Evolutionary conservation across 2,888 invertebrate species (phyloP), one percentile per base, ranked within the genome.

Genomic region (Seira musarum): DNA sequence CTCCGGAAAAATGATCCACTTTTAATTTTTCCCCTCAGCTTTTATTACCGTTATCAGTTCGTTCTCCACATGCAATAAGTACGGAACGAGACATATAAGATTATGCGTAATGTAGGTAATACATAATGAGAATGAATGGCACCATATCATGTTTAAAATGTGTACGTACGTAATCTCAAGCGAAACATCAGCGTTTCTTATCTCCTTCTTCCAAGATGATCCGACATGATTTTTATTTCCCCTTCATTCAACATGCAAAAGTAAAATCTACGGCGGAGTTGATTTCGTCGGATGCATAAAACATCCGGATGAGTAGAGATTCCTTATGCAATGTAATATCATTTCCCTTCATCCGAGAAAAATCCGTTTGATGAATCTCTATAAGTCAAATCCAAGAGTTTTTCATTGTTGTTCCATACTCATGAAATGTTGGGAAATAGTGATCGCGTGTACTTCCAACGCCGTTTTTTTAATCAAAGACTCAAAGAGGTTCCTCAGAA

Each of bases 381-480:
- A n/a, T n/a, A 40, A 40, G 40, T 40, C 40, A 40, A 40, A 5
- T 40, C 40, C 6, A n/a, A n/a, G 40, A 8, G 40, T 40, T 8
- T 40, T 40, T 40, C 13, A 40, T n/a, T n/a, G n/a, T 40, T 40
- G 40, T 40, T 5, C 40, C 40, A 5, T 40, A 13, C 13, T 40
- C 13, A 13, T 40, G 40, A 40, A 40, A 40, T 22, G 49, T 68
- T n/a, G n/a, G n/a, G n/a, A 69, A 69, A 69, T 30, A 60, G 70
- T 19, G 35, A 70, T 60, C 70, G 57, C 61, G 70, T 70, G 70
- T 60, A 66, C 61, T 61, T 17, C 21, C 61, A 61, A 13, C 22
- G 22, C 19, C 61, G 2, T 17, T 61, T 61, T 61, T 13, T 53
- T 17, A 17, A 19, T 10, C 2, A 53, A 53, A 53, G 53, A 53